Evolutionary conservation across 2,888 invertebrate species (phyloP), one percentile per base, ranked within the genome.

Genomic region (Noctua pronuba): DNA sequence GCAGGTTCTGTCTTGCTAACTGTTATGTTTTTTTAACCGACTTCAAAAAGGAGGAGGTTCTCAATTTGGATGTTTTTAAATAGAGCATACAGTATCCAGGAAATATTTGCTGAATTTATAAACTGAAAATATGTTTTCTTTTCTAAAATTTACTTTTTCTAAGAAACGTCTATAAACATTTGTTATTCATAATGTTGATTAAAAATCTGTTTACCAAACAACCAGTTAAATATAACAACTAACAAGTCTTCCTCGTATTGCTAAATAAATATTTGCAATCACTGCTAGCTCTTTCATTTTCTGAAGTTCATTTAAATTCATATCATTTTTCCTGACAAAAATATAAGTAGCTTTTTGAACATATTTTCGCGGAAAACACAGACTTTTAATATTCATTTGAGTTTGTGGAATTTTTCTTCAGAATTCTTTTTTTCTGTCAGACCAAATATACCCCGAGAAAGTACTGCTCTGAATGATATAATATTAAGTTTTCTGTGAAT

Each of bases 371-470:
- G 24, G 64, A 65, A 82, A 72, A 77, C 18, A 71, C n/a, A 52
- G n/a, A 62, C 38, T 69, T 81, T 64, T 81, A 38, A 73, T 76
- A 81, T 82, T 52, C 41, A 41, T 69, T 24, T 49, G 35, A 73
- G 41, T 62, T 72, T 35, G 62, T 58, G 38, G 41, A 70, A 49
- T 68, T 52, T 69, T 55, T 24, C 16, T 46, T 46, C 38, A 38
- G n/a, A 38, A 28, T 38, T 31, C 11, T 46, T 60, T 46, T 60
- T 73, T 46, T 60, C 66, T 52, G 16, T 28, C 18, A 16, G 31
- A 13, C 6, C 38, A 78, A 69, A 35, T 38, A 62, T 46, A 73
- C n/a, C 6, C 16, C n/a, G 11, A 18, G 18, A 11, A 58, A 41
- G 41, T 44, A 73, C 28, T 35, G 62, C 60, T 60, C 16, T 44